Percentiles rank a stretch among this genome's conserved stretches.
phyloP scores from a whole-genome alignment of 2,888 invertebrate genomes.

The Meteorus cinctellus region DNA sequence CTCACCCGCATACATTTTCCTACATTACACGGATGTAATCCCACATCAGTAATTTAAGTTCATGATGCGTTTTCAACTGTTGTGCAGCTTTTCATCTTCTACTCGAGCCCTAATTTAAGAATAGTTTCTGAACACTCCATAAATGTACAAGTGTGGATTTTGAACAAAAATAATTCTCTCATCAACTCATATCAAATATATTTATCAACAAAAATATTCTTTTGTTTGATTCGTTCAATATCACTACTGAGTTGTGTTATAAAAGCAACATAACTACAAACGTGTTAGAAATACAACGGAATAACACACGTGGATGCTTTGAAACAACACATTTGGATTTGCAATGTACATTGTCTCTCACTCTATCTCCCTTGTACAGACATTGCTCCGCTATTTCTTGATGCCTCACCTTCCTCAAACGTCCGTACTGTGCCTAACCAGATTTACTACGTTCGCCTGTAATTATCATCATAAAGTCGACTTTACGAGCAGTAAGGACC shows the following conservation, averaged over 20 bases:
- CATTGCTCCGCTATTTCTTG: slow-evolving; percentile 6
- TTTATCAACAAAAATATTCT: no score
- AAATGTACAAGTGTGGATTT: no score
- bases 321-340: no score
- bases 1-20: slow-evolving; percentile 11
- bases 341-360: neutral
- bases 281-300: no score
- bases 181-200: no score
- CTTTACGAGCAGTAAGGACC: slow-evolving; percentile 73
- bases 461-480: slow-evolving; percentile 74
- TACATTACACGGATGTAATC: slow-evolving; percentile 34
- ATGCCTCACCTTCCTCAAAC: neutral
- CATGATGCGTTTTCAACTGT: slow-evolving; percentile 39
- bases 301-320: no score
- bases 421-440: slow-evolving; percentile 61
- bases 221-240: no score
- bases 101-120: neutral
- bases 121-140: no score
- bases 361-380: neutral
- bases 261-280: no score
- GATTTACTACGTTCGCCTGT: slow-evolving; percentile 72
- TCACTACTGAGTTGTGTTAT: no score
- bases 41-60: slow-evolving; percentile 50
- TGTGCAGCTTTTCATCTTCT: slow-evolving; percentile 42
- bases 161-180: no score